phyloP scores from a whole-genome alignment of 2,888 invertebrate species.

The Mythimna impura region DNA sequence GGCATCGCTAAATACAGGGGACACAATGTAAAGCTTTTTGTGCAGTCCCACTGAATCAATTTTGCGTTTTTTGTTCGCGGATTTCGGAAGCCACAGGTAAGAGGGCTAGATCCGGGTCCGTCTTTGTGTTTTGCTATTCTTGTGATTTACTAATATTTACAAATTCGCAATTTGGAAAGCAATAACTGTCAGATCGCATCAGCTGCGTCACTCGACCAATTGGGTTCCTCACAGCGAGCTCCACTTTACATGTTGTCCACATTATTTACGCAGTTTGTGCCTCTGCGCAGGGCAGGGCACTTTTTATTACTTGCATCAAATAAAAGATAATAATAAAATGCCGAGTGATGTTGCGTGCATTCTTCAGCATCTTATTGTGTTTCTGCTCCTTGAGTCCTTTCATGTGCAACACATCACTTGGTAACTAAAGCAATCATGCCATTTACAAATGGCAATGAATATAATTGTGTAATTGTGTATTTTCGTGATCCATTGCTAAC shows the following conservation, averaged over 20 bases:
- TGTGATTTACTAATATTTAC: constrained; percentile 86
- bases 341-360: constrained; percentile 43
- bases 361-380: constrained; percentile 47
- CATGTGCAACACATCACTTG: constrained; percentile 53
- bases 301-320: constrained; percentile 59
- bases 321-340: constrained; percentile 51
- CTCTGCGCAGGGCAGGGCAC: constrained; percentile 37
- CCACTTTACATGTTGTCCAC: constrained; percentile 62
- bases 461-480: constrained; percentile 65
- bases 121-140: constrained; percentile 81
- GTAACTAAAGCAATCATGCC: constrained; percentile 53
- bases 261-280: constrained; percentile 68
- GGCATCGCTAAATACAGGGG: constrained; percentile 86
- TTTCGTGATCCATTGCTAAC: constrained; percentile 62
- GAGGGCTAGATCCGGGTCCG: constrained; percentile 87
- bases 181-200: constrained; percentile 87
- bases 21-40: constrained; percentile 84
- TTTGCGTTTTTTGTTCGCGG: constrained; percentile 84
- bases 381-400: constrained; percentile 39
- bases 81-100: constrained; percentile 90
- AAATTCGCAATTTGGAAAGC: constrained; percentile 86
- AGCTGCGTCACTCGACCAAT: constrained; percentile 84
- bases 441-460: constrained; percentile 66
- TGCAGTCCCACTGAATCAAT: constrained; percentile 85
- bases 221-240: constrained; percentile 73